These are phyloP conservation scores for Dreissena polymorpha DNA, from an alignment of 1,140 invertebrate genomes.

Conservation along the genomic window DNA sequence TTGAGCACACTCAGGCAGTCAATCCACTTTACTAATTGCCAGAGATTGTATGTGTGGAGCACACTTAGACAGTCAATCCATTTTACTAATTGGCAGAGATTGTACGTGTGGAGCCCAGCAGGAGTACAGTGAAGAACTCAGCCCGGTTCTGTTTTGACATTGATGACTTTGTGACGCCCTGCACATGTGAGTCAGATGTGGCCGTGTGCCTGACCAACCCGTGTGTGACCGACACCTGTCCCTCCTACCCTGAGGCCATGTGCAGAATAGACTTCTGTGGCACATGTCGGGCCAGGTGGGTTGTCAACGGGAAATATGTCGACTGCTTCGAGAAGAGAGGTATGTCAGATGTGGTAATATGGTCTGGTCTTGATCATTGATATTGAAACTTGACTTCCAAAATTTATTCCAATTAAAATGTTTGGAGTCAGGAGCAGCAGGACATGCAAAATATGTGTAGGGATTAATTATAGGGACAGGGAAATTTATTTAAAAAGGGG, in stretches of 20 bases:
- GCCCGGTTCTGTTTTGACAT: conserved; percentile 70
- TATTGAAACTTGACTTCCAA: background rate
- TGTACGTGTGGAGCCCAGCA: conserved; percentile 45
- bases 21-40: too few species aligned
- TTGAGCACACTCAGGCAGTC: too few species aligned
- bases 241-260: conserved; percentile 66
- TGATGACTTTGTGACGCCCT: conserved; percentile 62
- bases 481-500: too few species aligned
- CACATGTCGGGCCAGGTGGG: conserved; percentile 65
- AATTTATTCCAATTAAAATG: background rate
- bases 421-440: too few species aligned
- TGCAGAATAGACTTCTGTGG: conserved; percentile 69
- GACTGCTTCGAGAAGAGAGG: conserved; percentile 67
- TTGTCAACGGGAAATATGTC: conserved; percentile 60
- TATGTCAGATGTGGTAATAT: conserved; percentile 9
- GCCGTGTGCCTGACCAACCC: conserved; percentile 65
- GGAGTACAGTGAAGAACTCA: conserved; percentile 50
- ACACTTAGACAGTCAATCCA: too few species aligned
- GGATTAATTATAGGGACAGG: too few species aligned
- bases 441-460: too few species aligned
- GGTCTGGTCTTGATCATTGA: background rate
- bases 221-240: conserved; percentile 63
- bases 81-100: conserved; percentile 50
- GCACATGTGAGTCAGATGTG: conserved; percentile 60
- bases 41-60: too few species aligned